Evolutionary conservation across 2,113 vertebrate genomes (phyloP), one percentile per base, ranked within the genome.

Genomic region (Lasiurus cinereus): DNA sequence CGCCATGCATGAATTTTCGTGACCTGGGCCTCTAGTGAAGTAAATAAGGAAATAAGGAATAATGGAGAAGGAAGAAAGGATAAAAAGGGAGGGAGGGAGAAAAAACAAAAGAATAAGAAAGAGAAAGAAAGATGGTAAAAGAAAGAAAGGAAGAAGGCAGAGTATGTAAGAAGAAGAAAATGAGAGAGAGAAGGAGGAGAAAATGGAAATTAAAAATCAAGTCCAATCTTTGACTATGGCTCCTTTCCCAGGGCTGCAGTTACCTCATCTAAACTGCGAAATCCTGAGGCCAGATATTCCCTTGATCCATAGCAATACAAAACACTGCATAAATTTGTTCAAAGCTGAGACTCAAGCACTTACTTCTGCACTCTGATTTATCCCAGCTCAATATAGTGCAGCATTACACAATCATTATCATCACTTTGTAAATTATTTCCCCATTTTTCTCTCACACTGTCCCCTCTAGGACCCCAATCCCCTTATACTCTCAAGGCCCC

Each of bases 111-210:
- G 14, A 31, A 14, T 21, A 84, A 77, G 29, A 9, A 27, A 39
- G 24, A 18, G 0, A 73, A 8, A 4, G 4, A n/a, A 50, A 12
- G 29, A n/a, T 9, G 15, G 2, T 29, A 5, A 76, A 76, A 52
- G 29, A 14, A 29, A 21, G n/a, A 11, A 16, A 15, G 22, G 1
- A 43, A n/a, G 2, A 8, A 43, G 36, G 2, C 1, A 3, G 6
- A 39, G 9, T 14, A 66, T 31, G n/a, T n/a, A n/a, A 3, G 31
- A 21, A 73, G 48, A 77, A 16, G 12, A 18, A 24, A 18, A 33
- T n/a, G 24, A 39, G 29, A 16, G 36, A 78, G 12, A 22, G 6
- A 56, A 4, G 10, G 12, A 66, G 24, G 13, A 29, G 19, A 66
- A 62, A 33, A 16, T 0, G 1, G 13, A 31, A 89, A 2, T n/a